Evolutionary conservation across 2,113 vertebrate species (phyloP), one percentile per base, ranked within the genome.

Genomic region (Neopipo cinnamomea): DNA sequence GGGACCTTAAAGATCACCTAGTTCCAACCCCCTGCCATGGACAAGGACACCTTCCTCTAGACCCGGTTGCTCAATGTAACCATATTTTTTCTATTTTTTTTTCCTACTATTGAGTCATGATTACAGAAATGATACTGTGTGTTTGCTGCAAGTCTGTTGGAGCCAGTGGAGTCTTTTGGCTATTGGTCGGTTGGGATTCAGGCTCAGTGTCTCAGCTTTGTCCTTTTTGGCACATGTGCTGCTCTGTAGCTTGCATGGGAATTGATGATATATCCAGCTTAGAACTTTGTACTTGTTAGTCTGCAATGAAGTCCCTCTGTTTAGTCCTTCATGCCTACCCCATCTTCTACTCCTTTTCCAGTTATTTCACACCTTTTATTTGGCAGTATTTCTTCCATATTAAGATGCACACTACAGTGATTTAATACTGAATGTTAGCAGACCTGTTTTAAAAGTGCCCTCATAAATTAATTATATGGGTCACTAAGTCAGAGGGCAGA

Each of bases 181-280:
- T 85, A 31, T 55, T 62, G 20, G 20, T 68, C 20, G 49, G 20
- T 6, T 75, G 71, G 14, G n/a, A 73, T 33, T 77, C 23, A 41
- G 84, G 28, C 50, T 84, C 35, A 13, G 15, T 74, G 22, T 73
- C 37, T 73, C 28, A 14, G 7, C n/a, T 75, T 71, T 39, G 42
- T 72, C 16, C 18, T 50, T 83, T 63, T 27, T 35, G 42, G 33
- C 35, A 37, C 0, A 0, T 11, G 1, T 5, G 3, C 53, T 31
- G 59, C 49, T 74, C 28, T 77, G 33, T 33, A 77, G 30, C 6
- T 87, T 56, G 24, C 4, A 1, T 73, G n/a, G 47, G 22, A 86
- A 11, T 39, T 65, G 24, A 35, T 61, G 14, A 25, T 47, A 39
- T 30, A 42, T 68, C 30, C 14, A 21, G 11, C 9, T 47, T 65